Percentiles rank a stretch among this genome's conserved stretches.
These are phyloP conservation scores for Embiotoca jacksoni DNA, from an alignment of 2,113 vertebrate species.

Conservation along the genomic window DNA sequence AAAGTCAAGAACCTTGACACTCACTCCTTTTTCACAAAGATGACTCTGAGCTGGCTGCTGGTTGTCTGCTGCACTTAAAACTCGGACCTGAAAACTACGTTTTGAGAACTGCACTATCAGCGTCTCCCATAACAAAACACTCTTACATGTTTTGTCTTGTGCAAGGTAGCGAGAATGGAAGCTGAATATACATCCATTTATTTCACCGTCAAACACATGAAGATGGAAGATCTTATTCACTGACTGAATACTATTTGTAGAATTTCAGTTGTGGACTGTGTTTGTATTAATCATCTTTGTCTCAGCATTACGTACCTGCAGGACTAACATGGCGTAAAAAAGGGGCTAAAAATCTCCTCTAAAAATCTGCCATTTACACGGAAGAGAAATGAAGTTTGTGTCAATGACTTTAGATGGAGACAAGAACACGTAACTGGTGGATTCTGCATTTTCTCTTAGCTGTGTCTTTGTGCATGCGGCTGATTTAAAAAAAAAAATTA, in stretches of 20 bases:
- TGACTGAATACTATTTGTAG: neutral
- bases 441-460: slow-evolving; percentile 11
- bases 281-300: neutral
- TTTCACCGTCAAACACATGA: neutral
- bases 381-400: slow-evolving; percentile 17
- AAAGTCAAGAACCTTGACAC: slow-evolving; percentile 77
- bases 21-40: slow-evolving; percentile 41
- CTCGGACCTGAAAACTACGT: slow-evolving; percentile 26
- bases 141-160: slow-evolving; percentile 32
- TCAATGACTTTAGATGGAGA: slow-evolving; percentile 28
- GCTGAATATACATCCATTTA: neutral
- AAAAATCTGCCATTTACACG: neutral
- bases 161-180: slow-evolving; percentile 2
- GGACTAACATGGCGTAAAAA: neutral
- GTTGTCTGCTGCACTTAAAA: slow-evolving; percentile 50
- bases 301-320: neutral
- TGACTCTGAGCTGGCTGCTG: slow-evolving; percentile 51
- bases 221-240: neutral
- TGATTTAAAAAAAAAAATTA: neutral
- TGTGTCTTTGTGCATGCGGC: slow-evolving; percentile 10
- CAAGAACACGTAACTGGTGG: slow-evolving; percentile 28
- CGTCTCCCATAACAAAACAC: slow-evolving; percentile 54
- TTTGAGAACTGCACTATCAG: slow-evolving; percentile 65
- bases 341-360: neutral
- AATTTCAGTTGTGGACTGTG: neutral